These are phyloP conservation scores for Lagodon rhomboides DNA, from an alignment of 2,797 vertebrate species.

Conservation along the genomic window DNA sequence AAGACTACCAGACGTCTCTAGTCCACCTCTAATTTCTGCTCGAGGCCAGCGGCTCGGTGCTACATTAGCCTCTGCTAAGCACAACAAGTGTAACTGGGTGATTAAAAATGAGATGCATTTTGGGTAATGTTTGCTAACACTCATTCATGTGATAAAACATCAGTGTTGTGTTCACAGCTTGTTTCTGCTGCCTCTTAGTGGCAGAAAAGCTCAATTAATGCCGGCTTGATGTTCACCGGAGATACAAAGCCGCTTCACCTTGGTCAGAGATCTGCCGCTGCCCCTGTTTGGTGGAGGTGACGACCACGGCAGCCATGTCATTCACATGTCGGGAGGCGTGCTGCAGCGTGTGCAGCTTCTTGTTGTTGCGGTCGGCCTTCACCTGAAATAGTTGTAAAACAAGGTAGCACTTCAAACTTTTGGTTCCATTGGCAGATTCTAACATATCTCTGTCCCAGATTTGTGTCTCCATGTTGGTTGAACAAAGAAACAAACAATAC, in stretches of 20 bases:
- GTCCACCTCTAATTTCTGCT: too few species aligned
- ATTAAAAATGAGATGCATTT: too few species aligned
- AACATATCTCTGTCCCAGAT: too few species aligned
- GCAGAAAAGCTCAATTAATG: not conserved
- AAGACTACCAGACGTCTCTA: too few species aligned
- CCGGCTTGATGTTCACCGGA: not conserved
- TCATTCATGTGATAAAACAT: not conserved
- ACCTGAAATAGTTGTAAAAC: constrained; percentile 83
- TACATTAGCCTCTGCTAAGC: too few species aligned
- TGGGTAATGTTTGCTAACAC: not conserved
- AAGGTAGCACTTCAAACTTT: not conserved
- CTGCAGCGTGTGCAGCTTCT: constrained; percentile 90
- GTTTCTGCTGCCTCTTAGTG: not conserved
- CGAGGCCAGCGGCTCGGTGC: too few species aligned
- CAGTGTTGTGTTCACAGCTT: not conserved
- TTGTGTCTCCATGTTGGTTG: too few species aligned
- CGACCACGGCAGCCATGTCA: constrained; percentile 92
- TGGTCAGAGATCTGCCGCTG: constrained; percentile 91
- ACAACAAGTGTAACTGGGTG: too few species aligned
- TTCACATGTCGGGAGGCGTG: constrained; percentile 93
- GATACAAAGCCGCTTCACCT: constrained; percentile 73
- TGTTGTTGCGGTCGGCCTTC: constrained; percentile 93
- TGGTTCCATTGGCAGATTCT: too few species aligned
- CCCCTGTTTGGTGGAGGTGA: constrained; percentile 94
- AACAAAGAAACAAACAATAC: too few species aligned